These are phyloP conservation scores for Pemphigus obesinymphae DNA, from an alignment of 1,140 invertebrate species.

Conservation along the genomic window DNA sequence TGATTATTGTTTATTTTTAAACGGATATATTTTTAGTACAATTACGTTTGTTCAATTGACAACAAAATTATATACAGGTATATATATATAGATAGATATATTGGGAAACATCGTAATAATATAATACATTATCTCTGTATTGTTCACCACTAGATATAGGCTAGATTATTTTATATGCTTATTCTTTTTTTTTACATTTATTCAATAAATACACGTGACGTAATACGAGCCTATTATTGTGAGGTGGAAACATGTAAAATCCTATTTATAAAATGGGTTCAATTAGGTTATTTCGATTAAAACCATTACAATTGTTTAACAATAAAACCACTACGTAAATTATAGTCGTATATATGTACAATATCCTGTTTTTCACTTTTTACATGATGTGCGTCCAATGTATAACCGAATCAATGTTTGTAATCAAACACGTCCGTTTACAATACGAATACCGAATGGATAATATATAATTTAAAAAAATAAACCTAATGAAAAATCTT, in stretches of 20 bases:
- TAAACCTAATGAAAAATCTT: not conserved
- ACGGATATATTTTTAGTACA: too few species aligned
- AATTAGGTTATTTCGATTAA: not conserved
- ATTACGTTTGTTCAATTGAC: too few species aligned
- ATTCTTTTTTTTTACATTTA: too few species aligned
- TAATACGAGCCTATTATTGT: too few species aligned
- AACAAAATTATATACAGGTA: too few species aligned
- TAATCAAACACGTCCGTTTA: conserved; percentile 15
- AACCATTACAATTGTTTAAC: not conserved
- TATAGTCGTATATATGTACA: not conserved
- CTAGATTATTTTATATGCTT: too few species aligned
- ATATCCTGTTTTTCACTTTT: conserved; percentile 8
- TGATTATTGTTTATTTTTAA: too few species aligned
- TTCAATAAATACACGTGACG: too few species aligned
- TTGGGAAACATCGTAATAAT: too few species aligned
- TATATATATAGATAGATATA: too few species aligned
- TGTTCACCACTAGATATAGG: too few species aligned
- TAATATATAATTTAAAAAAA: conserved; percentile 11
- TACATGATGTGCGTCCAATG: not conserved
- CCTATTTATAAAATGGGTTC: not conserved
- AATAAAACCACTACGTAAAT: not conserved
- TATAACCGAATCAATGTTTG: not conserved
- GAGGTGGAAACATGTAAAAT: not conserved
- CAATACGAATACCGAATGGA: not conserved
- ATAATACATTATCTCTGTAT: too few species aligned